Base-by-base conservation (phyloP, 2,888 invertebrate genomes). In the Acleris literana region DNA sequence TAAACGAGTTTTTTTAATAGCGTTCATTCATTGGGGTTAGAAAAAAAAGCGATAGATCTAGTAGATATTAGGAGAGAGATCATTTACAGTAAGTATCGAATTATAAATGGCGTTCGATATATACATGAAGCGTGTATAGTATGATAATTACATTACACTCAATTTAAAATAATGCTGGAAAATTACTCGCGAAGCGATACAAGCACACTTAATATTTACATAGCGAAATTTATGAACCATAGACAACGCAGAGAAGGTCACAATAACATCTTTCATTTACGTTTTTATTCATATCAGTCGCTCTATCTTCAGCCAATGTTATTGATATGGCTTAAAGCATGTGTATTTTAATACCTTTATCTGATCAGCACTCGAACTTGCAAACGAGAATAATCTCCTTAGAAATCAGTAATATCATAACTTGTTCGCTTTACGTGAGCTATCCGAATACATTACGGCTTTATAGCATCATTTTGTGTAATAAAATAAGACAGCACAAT, bases 161-260 rank as follows among this genome's bases (percentile, higher is more conserved):
- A 44, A 58, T 52, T 29, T 22, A 46, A 11, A 52, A 16, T 20
- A 25, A 3, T 48, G 46, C 39, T 55, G 11, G 44, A 56, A 65
- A 51, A 56, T 33, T 65, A 25, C 33, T 55, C 16, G 43, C 49
- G 53, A 33, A 20, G 17, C 7, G 20, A 39, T 16, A 17, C 17
- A 43, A 17, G 22, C 25, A 25, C 22, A 16, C 6, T 13, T 5
- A 51, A 33, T 56, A 63, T 56, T 65, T 61, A 55, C 56, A 52
- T 56, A 65, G 65, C 52, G 17, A 65, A 56, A 61, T 65, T 56
- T 65, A 65, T 61, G 60, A 29, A 46, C 56, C 56, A 56, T 56
- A 65, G 29, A 56, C 44, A 46, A 33, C 44, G 22, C 17, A 48
- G 57, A 25, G 48, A 49, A 61, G 56, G 44, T 61, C 25, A 61